Evolutionary conservation across 2,888 invertebrate species (phyloP).

Genomic region (Drosophila tanythrix): DNA sequence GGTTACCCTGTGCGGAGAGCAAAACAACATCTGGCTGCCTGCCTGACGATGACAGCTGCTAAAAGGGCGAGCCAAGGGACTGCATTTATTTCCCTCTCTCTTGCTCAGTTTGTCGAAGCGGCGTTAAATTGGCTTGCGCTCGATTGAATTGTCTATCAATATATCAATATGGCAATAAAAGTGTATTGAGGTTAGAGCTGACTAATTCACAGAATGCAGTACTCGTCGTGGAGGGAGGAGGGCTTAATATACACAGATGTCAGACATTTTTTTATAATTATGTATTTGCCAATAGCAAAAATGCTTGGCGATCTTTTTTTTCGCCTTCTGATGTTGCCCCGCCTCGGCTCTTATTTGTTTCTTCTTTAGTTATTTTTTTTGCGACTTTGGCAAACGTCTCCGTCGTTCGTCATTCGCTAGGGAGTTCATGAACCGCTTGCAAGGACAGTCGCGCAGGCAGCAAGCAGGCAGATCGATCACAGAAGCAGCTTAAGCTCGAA

Average conservation of each 20-base stretch:
- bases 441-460: constrained; percentile 60
- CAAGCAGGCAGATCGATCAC: constrained; percentile 66
- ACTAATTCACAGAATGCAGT: constrained; percentile 35
- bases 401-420: constrained; percentile 58
- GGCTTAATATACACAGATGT: background rate
- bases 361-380: constrained; percentile 21
- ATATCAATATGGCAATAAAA: constrained; percentile 59
- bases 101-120: background rate
- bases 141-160: constrained; percentile 73
- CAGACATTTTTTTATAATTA: constrained; percentile 20
- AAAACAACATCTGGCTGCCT: constrained; percentile 66
- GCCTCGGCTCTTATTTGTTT: constrained; percentile 30
- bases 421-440: constrained; percentile 76
- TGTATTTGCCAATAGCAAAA: constrained; percentile 33
- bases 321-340: constrained; percentile 24
- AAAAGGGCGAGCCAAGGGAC: constrained; percentile 51
- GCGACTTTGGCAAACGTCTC: constrained; percentile 62
- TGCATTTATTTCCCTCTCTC: constrained; percentile 21
- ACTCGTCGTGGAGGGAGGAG: background rate
- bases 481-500: constrained; percentile 49
- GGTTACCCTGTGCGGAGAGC: constrained; percentile 38
- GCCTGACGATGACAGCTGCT: constrained; percentile 63
- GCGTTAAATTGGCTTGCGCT: constrained; percentile 54
- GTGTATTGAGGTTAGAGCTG: constrained; percentile 50
- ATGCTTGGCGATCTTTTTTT: constrained; percentile 36